phyloP scores from a whole-genome alignment of 1,140 invertebrate genomes.

The Drosophila sp. region DNA sequence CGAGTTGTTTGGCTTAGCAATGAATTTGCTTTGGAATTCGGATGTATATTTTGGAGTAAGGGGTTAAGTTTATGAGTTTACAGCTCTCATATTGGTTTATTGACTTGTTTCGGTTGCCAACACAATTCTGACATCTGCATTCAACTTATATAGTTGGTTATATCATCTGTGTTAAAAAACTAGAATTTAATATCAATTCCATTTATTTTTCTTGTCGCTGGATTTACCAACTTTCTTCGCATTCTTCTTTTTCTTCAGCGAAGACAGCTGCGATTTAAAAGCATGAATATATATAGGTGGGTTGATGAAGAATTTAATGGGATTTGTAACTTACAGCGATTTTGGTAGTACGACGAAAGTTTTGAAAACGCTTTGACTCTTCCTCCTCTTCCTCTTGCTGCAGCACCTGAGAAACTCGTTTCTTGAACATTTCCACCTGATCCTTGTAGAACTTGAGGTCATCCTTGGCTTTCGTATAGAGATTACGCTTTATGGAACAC shows the following conservation, averaged over 20 bases:
- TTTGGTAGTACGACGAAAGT: not conserved
- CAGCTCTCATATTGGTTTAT: slow-evolving; percentile 33
- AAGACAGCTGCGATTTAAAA: no score
- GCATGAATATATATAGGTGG: no score
- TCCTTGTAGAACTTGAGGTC: slow-evolving; percentile 45
- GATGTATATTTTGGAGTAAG: not conserved
- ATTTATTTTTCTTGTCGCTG: slow-evolving; percentile 13
- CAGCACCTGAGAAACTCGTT: slow-evolving; percentile 33
- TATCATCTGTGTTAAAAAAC: slow-evolving; percentile 4
- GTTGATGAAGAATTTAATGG: no score
- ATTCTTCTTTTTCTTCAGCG: not conserved
- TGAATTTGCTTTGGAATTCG: no score
- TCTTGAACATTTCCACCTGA: slow-evolving; percentile 40
- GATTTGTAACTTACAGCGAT: not conserved
- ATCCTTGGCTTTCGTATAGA: slow-evolving; percentile 41
- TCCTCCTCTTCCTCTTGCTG: not conserved
- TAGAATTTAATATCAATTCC: slow-evolving; percentile 23
- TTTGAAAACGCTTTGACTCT: not conserved
- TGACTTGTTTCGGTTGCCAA: slow-evolving; percentile 67
- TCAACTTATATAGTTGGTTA: no score
- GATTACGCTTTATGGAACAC: slow-evolving; percentile 2
- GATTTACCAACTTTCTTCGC: not conserved
- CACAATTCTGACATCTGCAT: slow-evolving; percentile 37
- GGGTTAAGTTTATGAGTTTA: slow-evolving; percentile 32
- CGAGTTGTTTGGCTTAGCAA: no score